phyloP scores from a whole-genome alignment of 2,113 vertebrate genomes.

The Caranx melampygus region DNA sequence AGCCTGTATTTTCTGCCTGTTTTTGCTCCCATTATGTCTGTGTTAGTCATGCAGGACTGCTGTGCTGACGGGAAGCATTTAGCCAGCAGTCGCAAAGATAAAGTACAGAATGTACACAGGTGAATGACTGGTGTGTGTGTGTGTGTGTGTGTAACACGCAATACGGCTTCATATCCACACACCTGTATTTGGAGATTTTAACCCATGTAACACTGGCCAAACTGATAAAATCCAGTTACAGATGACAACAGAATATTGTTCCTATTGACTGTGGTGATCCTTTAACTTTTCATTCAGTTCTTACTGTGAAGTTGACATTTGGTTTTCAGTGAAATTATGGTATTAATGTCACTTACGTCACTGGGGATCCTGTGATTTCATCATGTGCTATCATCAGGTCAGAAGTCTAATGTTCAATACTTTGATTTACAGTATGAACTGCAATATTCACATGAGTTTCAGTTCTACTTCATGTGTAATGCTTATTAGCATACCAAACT shows the following conservation, averaged over 20 bases:
- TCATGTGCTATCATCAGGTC: background rate
- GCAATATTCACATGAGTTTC: background rate
- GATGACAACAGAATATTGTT: background rate
- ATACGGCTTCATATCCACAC: background rate
- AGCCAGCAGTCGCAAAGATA: conserved; percentile 1
- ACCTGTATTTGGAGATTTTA: background rate
- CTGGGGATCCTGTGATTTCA: background rate
- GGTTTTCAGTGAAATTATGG: background rate
- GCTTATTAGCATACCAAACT: too few species aligned
- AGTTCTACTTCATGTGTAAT: too few species aligned
- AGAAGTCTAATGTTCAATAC: background rate
- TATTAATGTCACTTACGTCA: background rate
- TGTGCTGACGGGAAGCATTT: background rate
- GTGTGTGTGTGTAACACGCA: too few species aligned
- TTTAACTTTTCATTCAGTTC: background rate
- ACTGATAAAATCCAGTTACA: background rate
- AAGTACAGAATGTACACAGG: background rate
- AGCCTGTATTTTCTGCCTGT: background rate
- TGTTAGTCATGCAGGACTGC: conserved; percentile 3
- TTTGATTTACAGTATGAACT: background rate
- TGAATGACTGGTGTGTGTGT: background rate
- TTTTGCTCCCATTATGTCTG: conserved; percentile 8
- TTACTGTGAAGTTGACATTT: background rate
- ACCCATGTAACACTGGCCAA: background rate
- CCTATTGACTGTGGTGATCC: background rate